A percentile compares a stretch with the other conserved stretches of the same genome.
Evolutionary conservation across 2,888 invertebrate genomes (phyloP).

Genomic region (Neoitamus cyanurus): DNA sequence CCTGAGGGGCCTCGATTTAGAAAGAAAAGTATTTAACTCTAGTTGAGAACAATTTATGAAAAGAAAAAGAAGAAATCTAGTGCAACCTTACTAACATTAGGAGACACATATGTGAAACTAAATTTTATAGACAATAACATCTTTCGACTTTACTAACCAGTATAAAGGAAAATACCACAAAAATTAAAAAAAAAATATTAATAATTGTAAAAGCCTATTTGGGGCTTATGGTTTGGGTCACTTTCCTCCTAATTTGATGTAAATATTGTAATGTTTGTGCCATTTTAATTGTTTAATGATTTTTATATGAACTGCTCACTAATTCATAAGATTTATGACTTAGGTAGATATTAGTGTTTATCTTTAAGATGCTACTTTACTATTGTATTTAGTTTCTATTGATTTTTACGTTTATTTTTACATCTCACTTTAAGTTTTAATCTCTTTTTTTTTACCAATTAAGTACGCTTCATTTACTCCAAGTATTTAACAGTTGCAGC

Average conservation of each 20-base stretch:
- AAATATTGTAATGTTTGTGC: conserved; percentile 33
- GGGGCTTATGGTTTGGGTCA: background rate
- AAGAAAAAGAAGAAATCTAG: background rate
- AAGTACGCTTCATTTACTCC: background rate
- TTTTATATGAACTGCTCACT: conserved; percentile 34
- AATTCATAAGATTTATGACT: conserved; percentile 13
- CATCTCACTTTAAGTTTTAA: background rate
- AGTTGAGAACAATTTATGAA: background rate
- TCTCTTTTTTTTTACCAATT: background rate
- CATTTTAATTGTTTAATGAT: conserved; percentile 20
- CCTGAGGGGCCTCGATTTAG: background rate
- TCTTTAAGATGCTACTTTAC: background rate
- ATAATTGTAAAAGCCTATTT: background rate
- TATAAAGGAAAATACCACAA: conserved; percentile 12
- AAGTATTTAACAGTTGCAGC: background rate
- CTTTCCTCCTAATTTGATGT: conserved; percentile 9
- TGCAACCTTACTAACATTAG: background rate
- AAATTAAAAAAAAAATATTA: background rate
- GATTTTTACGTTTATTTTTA: background rate
- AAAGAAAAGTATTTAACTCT: conserved; percentile 12
- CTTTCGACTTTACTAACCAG: conserved; percentile 29
- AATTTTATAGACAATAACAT: conserved; percentile 43
- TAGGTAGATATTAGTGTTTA: conserved; percentile 1
- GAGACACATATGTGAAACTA: conserved; percentile 12
- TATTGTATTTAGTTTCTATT: background rate